Evolutionary conservation across 30 jellyfish, hydroid and myxozoan genomes (phyloP), one percentile per base, ranked within the genome.

Genomic region (Aurelia aurita): DNA sequence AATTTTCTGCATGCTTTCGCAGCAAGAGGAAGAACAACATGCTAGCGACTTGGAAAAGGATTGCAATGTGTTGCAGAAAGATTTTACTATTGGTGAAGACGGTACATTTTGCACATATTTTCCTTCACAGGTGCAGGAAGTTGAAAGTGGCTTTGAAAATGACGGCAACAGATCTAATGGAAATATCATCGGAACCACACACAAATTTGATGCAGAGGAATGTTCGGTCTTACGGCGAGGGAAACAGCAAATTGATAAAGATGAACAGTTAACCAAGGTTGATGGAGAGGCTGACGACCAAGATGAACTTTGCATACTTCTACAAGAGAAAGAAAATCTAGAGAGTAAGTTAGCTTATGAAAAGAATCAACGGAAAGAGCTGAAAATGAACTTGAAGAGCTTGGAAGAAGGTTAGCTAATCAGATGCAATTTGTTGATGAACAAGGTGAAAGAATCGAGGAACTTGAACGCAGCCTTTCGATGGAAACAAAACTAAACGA

Each of bases 291-390:
- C 53, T 5, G 74, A 44, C 25, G 89, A 73, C 27, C 72, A 75
- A 15, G 60, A 59, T 21, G 23, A 66, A 16, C 47, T 53, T 55
- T 20, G 72, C 79, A 47, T 57, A 23, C 20, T 26, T 43, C 44
- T 51, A 28, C 45, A 26, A 1, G 95, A 86, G 16, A 86, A 70
- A 26, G 34, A 51, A 21, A 51, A 46, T 39, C 51, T 39, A 5
- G 51, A 39, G 51, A 39, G 13, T 7, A 39, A 39, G 15, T 39
- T 39, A 9, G 51, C 9, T 14, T 4, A 58, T 26, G 95, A 86
- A 44, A 68, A 69, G 34, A 76, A 73, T 29, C 84, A 66, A 35
- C 76, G 89, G 78, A 74, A 18, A 68, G 53, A n/a, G 82, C 65
- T 34, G 89, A 74, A 39, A 28, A 27, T 27, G 60, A 55, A 31